Evolutionary conservation across 2,797 vertebrate genomes (phyloP).

Genomic region (Paramormyrops hopkinsi): DNA sequence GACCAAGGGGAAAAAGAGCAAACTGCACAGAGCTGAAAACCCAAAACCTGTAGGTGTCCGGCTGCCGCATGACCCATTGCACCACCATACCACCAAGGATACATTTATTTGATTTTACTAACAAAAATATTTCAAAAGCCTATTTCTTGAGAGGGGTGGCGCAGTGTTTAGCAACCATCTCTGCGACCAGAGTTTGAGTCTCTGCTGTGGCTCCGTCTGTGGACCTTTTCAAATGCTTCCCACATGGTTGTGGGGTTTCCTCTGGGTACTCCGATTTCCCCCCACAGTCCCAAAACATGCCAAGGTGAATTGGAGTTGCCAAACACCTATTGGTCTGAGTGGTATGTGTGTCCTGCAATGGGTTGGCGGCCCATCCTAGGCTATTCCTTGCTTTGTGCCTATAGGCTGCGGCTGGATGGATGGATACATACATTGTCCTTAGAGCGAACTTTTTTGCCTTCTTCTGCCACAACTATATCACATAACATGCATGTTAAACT

Average conservation of each 20-base stretch:
- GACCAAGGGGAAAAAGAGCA: not conserved
- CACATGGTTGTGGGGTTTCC: not conserved
- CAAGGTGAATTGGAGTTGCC: not conserved
- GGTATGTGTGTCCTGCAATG: not conserved
- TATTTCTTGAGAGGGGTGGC: not conserved
- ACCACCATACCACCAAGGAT: not conserved
- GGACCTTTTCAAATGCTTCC: not conserved
- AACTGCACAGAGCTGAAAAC: not conserved
- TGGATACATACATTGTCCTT: not conserved
- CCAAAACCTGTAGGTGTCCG: not conserved
- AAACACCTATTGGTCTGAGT: not conserved
- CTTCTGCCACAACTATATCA: not conserved
- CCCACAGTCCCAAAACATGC: not conserved
- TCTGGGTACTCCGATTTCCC: not conserved
- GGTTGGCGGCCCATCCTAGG: not conserved
- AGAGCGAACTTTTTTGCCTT: not conserved
- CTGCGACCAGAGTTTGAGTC: not conserved
- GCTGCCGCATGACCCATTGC: not conserved
- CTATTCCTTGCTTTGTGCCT: not conserved
- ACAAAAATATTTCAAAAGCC: not conserved
- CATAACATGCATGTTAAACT: not conserved
- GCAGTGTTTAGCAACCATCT: not conserved
- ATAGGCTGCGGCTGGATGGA: not conserved
- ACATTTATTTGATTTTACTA: not conserved
- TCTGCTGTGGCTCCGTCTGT: not conserved